These are phyloP conservation scores for Elymnias hypermnestra DNA, from an alignment of 1,140 invertebrate species.

Conservation along the genomic window DNA sequence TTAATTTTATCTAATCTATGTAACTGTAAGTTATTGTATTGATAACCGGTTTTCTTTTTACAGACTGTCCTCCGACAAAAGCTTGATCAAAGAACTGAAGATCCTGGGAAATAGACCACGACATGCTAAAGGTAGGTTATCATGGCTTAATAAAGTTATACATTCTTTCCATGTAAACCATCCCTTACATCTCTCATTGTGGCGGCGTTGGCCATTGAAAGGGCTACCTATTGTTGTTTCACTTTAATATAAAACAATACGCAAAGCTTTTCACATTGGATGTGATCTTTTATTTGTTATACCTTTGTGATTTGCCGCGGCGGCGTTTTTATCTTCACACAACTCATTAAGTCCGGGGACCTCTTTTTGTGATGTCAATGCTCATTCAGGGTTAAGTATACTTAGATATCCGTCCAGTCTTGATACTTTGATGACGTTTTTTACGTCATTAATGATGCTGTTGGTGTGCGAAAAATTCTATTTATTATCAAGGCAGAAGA, in stretches of 20 bases:
- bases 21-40: no score
- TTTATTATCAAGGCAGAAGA: not conserved
- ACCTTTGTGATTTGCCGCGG: conserved; percentile 57
- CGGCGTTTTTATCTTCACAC: conserved; percentile 55
- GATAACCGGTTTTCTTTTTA: no score
- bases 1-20: no score
- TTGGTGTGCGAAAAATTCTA: not conserved
- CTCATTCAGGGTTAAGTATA: conserved; percentile 32
- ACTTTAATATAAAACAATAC: conserved; percentile 74
- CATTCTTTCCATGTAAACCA: conserved; percentile 50
- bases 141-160: no score
- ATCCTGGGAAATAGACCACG: no score
- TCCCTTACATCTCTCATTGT: conserved; percentile 50
- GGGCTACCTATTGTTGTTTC: conserved; percentile 73
- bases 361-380: conserved; percentile 51
- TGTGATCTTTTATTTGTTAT: conserved; percentile 61
- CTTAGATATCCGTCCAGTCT: conserved; percentile 8
- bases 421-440: not conserved
- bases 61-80: no score
- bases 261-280: conserved; percentile 60
- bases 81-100: no score
- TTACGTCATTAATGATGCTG: not conserved
- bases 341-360: conserved; percentile 55
- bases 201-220: conserved; percentile 69
- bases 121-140: no score